phyloP scores from a whole-genome alignment of 1,140 invertebrate genomes.

The Triops cancriformis region DNA sequence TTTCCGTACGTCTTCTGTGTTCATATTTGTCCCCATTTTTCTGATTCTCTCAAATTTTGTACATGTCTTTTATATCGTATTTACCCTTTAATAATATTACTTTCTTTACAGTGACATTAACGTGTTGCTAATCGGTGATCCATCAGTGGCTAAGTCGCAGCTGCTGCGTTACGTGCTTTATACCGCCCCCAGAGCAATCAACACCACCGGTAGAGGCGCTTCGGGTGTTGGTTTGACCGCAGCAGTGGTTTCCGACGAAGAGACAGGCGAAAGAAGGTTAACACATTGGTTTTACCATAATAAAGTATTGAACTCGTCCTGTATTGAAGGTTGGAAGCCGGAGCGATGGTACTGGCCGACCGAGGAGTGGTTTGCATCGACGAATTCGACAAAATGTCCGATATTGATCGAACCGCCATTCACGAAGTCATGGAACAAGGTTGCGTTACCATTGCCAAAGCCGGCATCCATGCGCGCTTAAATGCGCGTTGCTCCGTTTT shows the following conservation, averaged over 20 bases:
- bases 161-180: slow-evolving; percentile 86
- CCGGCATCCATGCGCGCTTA: slow-evolving; percentile 94
- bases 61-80: slow-evolving; percentile 19
- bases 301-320: slow-evolving; percentile 30
- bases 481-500: slow-evolving; percentile 97
- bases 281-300: slow-evolving; percentile 16
- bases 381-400: slow-evolving; percentile 99
- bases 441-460: slow-evolving; percentile 92
- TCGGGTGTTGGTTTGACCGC: slow-evolving; percentile 98
- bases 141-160: slow-evolving; percentile 98
- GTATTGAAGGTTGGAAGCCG: slow-evolving; percentile 72
- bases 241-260: slow-evolving; percentile 90
- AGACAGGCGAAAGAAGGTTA: slow-evolving; percentile 72
- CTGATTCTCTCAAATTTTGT: not conserved
- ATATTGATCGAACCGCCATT: slow-evolving; percentile 96
- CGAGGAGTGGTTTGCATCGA: slow-evolving; percentile 98
- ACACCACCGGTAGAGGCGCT: slow-evolving; percentile 81
- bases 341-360: slow-evolving; percentile 99
- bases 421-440: slow-evolving; percentile 97
- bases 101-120: slow-evolving; percentile 76
- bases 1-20: no score
- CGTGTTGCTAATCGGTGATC: slow-evolving; percentile 93
- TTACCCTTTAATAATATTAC: no score
- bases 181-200: slow-evolving; percentile 88
- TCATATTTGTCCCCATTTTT: not conserved